These are phyloP conservation scores for Halcyon senegalensis DNA, from an alignment of 2,113 vertebrate species.

Conservation along the genomic window DNA sequence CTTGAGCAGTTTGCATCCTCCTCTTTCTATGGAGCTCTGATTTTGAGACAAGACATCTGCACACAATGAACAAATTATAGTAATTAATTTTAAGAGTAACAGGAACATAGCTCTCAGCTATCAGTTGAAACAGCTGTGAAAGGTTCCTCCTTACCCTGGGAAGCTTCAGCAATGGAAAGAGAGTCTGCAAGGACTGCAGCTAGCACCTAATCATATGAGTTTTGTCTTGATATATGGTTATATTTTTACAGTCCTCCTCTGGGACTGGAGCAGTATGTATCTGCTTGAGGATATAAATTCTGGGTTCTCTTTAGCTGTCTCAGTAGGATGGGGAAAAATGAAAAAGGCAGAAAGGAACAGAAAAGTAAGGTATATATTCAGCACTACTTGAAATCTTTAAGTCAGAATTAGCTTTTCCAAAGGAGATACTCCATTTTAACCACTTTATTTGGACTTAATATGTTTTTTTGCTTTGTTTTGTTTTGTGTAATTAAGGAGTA, in stretches of 20 bases:
- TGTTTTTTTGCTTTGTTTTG: rapidly evolving
- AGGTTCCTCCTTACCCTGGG: not conserved
- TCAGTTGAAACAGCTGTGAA: not conserved
- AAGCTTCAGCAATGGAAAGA: not conserved
- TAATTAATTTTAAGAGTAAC: not conserved
- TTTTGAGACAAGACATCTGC: not conserved
- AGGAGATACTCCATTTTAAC: not conserved
- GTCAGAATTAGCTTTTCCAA: not conserved
- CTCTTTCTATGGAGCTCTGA: not conserved
- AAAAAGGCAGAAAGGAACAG: not conserved
- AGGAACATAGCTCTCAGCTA: not conserved
- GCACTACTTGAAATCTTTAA: not conserved
- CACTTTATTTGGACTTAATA: not conserved
- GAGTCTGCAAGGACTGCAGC: not conserved
- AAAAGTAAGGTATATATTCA: not conserved
- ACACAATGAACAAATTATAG: not conserved
- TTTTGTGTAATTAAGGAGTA: not conserved
- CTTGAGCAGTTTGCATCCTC: not conserved
- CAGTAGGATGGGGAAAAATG: not conserved
- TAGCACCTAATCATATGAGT: not conserved
- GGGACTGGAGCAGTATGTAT: not conserved
- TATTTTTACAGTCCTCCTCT: not conserved
- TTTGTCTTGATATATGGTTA: not conserved
- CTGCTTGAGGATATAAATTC: not conserved
- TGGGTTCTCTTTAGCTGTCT: not conserved